Evolutionary conservation across 2,888 invertebrate genomes (phyloP).

Genomic region (Drosophila macrospina): DNA sequence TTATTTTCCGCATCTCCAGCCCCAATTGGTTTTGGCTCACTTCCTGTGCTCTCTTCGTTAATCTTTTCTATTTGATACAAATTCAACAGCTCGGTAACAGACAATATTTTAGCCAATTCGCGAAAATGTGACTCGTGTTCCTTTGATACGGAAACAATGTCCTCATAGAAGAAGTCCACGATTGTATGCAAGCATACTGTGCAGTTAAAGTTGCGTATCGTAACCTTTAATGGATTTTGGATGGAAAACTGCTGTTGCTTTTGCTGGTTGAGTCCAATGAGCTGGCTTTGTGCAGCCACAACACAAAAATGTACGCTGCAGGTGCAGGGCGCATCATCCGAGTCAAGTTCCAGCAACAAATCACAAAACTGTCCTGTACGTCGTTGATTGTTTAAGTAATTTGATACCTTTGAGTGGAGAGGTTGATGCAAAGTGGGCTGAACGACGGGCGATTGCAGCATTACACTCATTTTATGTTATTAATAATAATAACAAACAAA

Average conservation of each 20-base stretch:
- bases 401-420: conserved; percentile 83
- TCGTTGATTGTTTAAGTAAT: conserved; percentile 83
- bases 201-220: conserved; percentile 82
- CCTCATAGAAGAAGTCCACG: conserved; percentile 84
- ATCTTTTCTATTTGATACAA: conserved; percentile 73
- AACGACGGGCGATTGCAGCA: conserved; percentile 45
- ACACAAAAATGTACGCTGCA: conserved; percentile 83
- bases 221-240: conserved; percentile 83
- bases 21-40: conserved; percentile 15
- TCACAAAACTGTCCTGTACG: conserved; percentile 83
- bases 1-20: conserved; percentile 48
- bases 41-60: conserved; percentile 16
- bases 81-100: conserved; percentile 80
- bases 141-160: conserved; percentile 80
- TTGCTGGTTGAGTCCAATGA: conserved; percentile 77
- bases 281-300: conserved; percentile 83
- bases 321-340: conserved; percentile 63
- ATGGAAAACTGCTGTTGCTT: conserved; percentile 84
- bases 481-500: conserved; percentile 12
- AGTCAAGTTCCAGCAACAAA: conserved; percentile 70
- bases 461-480: conserved; percentile 14
- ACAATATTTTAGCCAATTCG: conserved; percentile 81
- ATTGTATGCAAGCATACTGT: conserved; percentile 81
- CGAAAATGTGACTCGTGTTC: conserved; percentile 83
- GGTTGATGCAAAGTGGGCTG: conserved; percentile 80